Conservation (phyloP, 1,140 invertebrate genomes). For the Dreissena rostriformis region DNA sequence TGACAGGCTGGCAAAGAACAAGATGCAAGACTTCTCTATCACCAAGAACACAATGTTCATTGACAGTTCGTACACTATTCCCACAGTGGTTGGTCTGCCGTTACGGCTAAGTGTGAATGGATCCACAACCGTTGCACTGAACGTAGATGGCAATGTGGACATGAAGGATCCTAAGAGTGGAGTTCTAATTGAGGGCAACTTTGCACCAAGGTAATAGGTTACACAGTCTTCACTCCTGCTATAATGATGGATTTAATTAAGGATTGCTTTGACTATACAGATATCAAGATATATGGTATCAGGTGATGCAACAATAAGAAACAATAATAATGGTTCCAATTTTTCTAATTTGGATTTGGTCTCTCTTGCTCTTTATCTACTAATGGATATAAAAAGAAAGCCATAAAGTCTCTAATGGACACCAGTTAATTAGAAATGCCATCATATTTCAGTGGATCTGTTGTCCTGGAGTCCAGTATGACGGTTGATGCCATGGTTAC, state of each 20-base stretch:
- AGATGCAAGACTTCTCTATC: slow-evolving; percentile 75
- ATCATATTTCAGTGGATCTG: slow-evolving; percentile 85
- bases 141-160: slow-evolving; percentile 86
- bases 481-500: slow-evolving; percentile 90
- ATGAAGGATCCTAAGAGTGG: slow-evolving; percentile 85
- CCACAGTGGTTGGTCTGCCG: slow-evolving; percentile 91
- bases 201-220: slow-evolving; percentile 65
- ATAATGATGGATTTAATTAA: too few relatives aligned
- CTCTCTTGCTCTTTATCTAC: too few relatives aligned
- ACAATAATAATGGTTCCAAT: too few relatives aligned
- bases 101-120: slow-evolving; percentile 91
- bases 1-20: slow-evolving; percentile 72
- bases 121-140: slow-evolving; percentile 91
- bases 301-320: too few relatives aligned
- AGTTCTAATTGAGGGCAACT: slow-evolving; percentile 62
- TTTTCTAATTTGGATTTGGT: too few relatives aligned
- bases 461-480: slow-evolving; percentile 92
- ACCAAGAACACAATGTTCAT: slow-evolving; percentile 89
- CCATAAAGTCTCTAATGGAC: too few relatives aligned
- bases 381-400: too few relatives aligned
- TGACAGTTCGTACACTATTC: slow-evolving; percentile 92
- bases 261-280: too few relatives aligned
- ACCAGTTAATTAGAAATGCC: background rate
- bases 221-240: too few relatives aligned
- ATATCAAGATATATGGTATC: background rate